Evolutionary conservation across 2,113 vertebrate genomes (phyloP).

Genomic region (Columba janthina): DNA sequence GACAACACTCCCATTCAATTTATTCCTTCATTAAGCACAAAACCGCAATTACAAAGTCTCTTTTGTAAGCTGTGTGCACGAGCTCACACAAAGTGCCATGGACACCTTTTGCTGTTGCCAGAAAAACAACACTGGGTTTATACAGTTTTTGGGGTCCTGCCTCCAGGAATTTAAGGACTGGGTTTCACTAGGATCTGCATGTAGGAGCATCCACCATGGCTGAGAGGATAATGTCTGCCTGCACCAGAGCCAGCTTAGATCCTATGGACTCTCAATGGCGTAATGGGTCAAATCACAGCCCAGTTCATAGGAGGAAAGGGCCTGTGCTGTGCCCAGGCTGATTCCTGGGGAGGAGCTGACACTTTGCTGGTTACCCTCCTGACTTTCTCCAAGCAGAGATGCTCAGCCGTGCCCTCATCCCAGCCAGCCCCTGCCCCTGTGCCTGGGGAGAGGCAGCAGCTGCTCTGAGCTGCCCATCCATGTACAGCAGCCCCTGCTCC

Average conservation of each 20-base stretch:
- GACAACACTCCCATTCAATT: slow-evolving; percentile 66
- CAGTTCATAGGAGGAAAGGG: not conserved
- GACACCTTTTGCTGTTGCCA: slow-evolving; percentile 7
- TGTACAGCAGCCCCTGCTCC: not conserved
- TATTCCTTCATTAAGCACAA: slow-evolving; percentile 68
- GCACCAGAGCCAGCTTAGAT: not conserved
- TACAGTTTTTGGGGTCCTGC: not conserved
- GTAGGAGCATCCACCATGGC: not conserved
- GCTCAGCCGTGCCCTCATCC: not conserved
- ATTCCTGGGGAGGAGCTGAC: not conserved
- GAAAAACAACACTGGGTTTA: not conserved
- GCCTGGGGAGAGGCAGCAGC: not conserved
- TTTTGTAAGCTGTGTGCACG: slow-evolving; percentile 12
- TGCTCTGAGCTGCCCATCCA: fast-evolving
- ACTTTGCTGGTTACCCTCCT: not conserved
- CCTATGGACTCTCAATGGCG: not conserved
- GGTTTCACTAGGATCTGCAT: not conserved
- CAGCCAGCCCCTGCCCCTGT: not conserved
- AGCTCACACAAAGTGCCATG: not conserved
- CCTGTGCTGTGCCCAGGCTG: not conserved
- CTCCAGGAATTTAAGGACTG: not conserved
- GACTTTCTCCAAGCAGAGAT: not conserved
- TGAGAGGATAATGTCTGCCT: not conserved
- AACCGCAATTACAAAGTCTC: slow-evolving; percentile 59
- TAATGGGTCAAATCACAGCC: not conserved